Evolutionary conservation across 1,140 invertebrate species (phyloP).

Genomic region (Oncopeltus fasciatus): DNA sequence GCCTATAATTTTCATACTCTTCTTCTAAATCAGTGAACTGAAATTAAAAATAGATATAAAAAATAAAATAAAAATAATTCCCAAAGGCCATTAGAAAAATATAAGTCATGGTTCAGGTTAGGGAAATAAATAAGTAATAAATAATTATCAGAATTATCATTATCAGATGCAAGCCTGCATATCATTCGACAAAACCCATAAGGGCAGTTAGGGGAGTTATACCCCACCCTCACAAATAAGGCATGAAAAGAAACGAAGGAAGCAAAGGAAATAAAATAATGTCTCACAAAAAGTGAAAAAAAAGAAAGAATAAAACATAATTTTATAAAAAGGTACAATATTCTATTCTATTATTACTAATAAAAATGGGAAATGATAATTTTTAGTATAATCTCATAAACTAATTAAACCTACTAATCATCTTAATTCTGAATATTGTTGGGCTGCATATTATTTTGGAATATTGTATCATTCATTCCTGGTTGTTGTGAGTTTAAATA

Average conservation of each 20-base stretch:
- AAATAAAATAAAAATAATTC: background rate
- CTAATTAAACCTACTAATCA: no score
- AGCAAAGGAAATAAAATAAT: no score
- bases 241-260: no score
- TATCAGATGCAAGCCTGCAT: background rate
- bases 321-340: no score
- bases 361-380: background rate
- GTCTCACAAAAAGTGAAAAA: no score
- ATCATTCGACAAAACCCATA: background rate
- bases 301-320: no score
- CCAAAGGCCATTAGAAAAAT: background rate
- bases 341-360: no score
- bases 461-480: no score
- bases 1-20: conserved; percentile 44
- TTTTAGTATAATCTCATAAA: background rate
- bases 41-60: conserved; percentile 19
- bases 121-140: background rate
- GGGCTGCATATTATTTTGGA: no score
- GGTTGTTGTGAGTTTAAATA: background rate
- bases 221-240: background rate
- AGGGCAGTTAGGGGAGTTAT: background rate
- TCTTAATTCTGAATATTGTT: no score
- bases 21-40: conserved; percentile 55
- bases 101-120: no score
- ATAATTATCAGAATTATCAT: background rate